These are phyloP conservation scores for Ciconia nigra DNA, from an alignment of 2,797 vertebrate genomes.

Conservation along the genomic window DNA sequence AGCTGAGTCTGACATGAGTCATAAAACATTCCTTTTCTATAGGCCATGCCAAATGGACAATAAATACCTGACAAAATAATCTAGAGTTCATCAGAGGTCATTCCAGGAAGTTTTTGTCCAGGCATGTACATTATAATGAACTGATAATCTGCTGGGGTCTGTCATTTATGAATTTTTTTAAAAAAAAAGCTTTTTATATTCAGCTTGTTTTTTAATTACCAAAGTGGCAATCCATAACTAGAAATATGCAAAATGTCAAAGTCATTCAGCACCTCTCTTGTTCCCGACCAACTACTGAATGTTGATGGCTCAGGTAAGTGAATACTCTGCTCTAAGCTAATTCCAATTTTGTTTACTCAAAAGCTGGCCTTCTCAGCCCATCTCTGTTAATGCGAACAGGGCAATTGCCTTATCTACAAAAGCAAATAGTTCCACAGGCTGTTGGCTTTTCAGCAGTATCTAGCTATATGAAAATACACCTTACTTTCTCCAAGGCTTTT, in stretches of 20 bases:
- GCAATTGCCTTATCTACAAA: neutral
- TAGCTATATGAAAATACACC: neutral
- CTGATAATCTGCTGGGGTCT: neutral
- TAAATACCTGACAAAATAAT: slow-evolving; percentile 40
- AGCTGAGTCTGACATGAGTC: neutral
- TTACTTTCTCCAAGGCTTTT: neutral
- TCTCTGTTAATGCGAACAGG: neutral
- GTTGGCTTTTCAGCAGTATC: neutral
- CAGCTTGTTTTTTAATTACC: neutral
- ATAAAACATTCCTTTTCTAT: neutral
- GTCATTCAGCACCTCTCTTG: neutral
- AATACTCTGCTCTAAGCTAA: neutral
- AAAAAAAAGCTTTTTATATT: neutral
- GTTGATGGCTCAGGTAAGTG: neutral
- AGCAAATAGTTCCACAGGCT: neutral
- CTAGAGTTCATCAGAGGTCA: neutral
- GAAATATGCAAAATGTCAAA: neutral
- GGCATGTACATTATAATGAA: neutral
- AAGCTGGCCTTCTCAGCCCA: neutral
- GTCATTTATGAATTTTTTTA: neutral
- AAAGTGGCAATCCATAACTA: neutral
- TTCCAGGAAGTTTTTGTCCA: neutral
- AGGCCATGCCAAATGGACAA: neutral
- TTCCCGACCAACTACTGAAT: neutral
- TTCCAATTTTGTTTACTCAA: neutral